Conservation (phyloP, 2,888 invertebrate species). For the Mechanitis messenoides region DNA sequence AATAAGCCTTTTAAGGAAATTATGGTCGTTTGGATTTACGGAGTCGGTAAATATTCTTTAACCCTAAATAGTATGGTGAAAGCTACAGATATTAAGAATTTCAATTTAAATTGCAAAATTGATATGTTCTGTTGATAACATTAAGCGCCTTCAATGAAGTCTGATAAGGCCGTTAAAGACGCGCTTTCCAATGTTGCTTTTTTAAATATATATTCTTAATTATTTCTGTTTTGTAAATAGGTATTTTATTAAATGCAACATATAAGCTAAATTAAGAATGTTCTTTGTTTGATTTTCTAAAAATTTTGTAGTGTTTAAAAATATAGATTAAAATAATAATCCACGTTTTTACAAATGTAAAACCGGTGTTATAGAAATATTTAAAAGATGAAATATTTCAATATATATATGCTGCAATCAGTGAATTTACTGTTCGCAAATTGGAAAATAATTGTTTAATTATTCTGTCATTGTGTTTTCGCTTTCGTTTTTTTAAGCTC, state of each 20-base stretch:
- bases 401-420: not conserved
- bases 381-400: not conserved
- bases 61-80: not conserved
- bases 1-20: no score
- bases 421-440: constrained; percentile 3
- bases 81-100: constrained; percentile 3
- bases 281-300: no score
- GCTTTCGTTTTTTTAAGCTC: not conserved
- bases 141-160: constrained; percentile 16
- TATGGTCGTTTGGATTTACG: no score
- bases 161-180: constrained; percentile 8
- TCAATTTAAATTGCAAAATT: constrained; percentile 20
- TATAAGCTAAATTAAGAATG: no score
- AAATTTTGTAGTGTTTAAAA: no score
- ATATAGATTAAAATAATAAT: no score
- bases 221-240: no score
- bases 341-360: no score
- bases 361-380: no score
- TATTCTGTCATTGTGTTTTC: constrained; percentile 13
- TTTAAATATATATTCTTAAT: no score
- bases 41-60: not conserved
- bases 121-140: constrained; percentile 13
- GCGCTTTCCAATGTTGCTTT: no score
- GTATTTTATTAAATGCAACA: no score
- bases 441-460: constrained; percentile 18